These are phyloP conservation scores for Drosophila baimaii DNA, from an alignment of 1,140 invertebrate genomes.

Conservation along the genomic window DNA sequence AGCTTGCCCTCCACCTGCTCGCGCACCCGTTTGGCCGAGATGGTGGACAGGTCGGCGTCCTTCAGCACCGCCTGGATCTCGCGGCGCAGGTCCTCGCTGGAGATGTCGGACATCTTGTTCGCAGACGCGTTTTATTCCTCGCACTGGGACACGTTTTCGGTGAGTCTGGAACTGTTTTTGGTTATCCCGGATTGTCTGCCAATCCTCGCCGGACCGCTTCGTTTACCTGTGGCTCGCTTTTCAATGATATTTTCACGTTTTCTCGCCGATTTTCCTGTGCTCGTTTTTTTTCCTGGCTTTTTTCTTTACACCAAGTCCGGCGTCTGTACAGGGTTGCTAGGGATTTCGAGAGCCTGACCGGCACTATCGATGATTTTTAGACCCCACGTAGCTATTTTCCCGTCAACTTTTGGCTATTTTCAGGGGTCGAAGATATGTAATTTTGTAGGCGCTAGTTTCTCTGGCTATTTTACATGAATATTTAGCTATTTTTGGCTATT, in stretches of 20 bases:
- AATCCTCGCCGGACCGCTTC: not conserved
- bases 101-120: conserved; percentile 82
- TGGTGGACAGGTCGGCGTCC: conserved; percentile 92
- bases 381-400: too few relatives aligned
- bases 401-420: too few relatives aligned
- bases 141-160: conserved; percentile 6
- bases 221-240: conserved; percentile 13
- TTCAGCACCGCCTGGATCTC: conserved; percentile 88
- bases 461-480: too few relatives aligned
- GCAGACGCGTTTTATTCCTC: conserved; percentile 63
- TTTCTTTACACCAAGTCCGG: conserved; percentile 69
- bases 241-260: conserved; percentile 35
- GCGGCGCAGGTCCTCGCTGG: conserved; percentile 68
- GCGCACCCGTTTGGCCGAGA: conserved; percentile 95
- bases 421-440: too few relatives aligned
- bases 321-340: conserved; percentile 67
- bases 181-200: not conserved
- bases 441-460: too few relatives aligned
- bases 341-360: conserved; percentile 1
- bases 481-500: too few relatives aligned
- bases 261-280: conserved; percentile 38
- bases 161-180: conserved; percentile 4
- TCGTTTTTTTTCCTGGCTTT: conserved; percentile 43
- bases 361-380: not conserved
- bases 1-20: conserved; percentile 93